phyloP scores from a whole-genome alignment of 2,797 vertebrate genomes.

The Siniperca undulata region DNA sequence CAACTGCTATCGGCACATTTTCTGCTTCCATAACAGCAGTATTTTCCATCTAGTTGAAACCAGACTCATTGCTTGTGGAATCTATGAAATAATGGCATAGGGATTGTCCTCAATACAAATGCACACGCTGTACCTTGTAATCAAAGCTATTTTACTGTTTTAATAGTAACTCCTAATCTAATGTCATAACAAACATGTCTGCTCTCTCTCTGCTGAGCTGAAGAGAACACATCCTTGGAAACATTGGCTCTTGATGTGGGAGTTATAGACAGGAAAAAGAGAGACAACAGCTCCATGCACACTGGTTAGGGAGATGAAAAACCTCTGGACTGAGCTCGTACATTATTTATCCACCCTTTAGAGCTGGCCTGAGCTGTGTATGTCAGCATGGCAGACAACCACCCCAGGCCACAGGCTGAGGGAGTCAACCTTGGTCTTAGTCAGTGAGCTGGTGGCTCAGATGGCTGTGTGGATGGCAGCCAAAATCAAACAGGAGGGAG shows the following conservation, averaged over 20 bases:
- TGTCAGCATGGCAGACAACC: slow-evolving; percentile 72
- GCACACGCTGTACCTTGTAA: neutral
- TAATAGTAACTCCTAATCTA: neutral
- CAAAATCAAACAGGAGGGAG: slow-evolving; percentile 63
- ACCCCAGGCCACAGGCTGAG: slow-evolving; percentile 57
- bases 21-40: slow-evolving; percentile 58
- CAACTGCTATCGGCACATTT: slow-evolving; percentile 78
- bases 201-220: neutral
- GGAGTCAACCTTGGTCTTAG: slow-evolving; percentile 67
- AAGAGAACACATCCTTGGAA: slow-evolving; percentile 19
- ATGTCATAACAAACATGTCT: slow-evolving; percentile 5
- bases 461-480: slow-evolving; percentile 65
- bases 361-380: slow-evolving; percentile 49
- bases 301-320: slow-evolving; percentile 47
- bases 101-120: slow-evolving; percentile 35
- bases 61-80: slow-evolving; percentile 22
- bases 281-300: slow-evolving; percentile 35
- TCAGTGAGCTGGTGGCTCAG: slow-evolving; percentile 70
- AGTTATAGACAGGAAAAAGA: slow-evolving; percentile 30
- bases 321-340: slow-evolving; percentile 45
- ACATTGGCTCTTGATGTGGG: slow-evolving; percentile 27
- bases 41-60: slow-evolving; percentile 47
- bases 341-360: slow-evolving; percentile 71
- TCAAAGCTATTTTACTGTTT: slow-evolving; percentile 16
- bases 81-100: slow-evolving; percentile 31